A percentile compares a stretch with the other conserved stretches of the same genome.
Evolutionary conservation across 2,113 vertebrate species (phyloP).

Genomic region (Elgaria multicarinata): DNA sequence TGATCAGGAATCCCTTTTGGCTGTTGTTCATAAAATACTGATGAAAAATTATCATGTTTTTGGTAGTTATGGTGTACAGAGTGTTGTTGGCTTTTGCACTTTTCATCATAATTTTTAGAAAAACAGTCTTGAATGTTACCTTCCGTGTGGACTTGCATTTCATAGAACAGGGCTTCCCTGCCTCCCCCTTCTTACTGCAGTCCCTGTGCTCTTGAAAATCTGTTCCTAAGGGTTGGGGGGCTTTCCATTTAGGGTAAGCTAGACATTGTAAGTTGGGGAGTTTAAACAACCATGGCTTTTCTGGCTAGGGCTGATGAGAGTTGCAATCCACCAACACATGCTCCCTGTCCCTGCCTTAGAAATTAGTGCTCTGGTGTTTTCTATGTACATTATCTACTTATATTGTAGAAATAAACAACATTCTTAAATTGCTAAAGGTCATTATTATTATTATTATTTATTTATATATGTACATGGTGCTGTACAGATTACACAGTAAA

Average conservation of each 20-base stretch:
- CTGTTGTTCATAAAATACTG: background rate
- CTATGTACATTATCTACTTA: background rate
- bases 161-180: background rate
- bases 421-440: no score
- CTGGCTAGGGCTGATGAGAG: no score
- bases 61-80: background rate
- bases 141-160: background rate
- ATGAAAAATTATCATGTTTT: background rate
- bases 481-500: no score
- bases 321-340: no score
- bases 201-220: background rate
- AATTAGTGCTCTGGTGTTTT: background rate
- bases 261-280: background rate
- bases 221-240: background rate
- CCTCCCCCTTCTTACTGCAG: background rate
- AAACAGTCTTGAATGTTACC: background rate
- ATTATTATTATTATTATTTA: no score
- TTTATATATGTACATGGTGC: no score
- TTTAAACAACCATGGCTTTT: background rate
- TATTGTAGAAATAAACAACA: background rate
- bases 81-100: background rate
- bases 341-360: background rate
- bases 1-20: background rate
- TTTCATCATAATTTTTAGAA: background rate
- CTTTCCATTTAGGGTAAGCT: background rate